A percentile compares a stretch with the other conserved stretches of the same genome.
phyloP scores from a whole-genome alignment of 2,888 invertebrate genomes.

The Tipula helvola region DNA sequence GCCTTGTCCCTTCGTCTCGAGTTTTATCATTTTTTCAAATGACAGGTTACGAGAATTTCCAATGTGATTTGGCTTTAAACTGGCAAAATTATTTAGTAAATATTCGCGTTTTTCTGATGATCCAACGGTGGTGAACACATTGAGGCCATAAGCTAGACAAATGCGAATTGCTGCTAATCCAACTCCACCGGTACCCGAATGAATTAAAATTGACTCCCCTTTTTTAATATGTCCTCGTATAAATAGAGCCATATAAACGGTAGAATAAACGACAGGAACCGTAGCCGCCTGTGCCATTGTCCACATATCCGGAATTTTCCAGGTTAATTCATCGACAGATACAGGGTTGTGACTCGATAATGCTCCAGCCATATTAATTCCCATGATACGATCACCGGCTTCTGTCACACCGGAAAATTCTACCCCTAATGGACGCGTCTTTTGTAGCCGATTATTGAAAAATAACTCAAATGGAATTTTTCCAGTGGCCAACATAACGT shows the following conservation, averaged over 20 bases:
- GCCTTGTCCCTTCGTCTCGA: slow-evolving; percentile 69
- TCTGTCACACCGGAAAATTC: slow-evolving; percentile 49
- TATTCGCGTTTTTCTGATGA: slow-evolving; percentile 51
- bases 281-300: slow-evolving; percentile 61
- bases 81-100: slow-evolving; percentile 41
- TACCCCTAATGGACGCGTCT: slow-evolving; percentile 55
- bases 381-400: slow-evolving; percentile 53
- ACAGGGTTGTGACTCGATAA: slow-evolving; percentile 39
- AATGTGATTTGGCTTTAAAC: slow-evolving; percentile 51
- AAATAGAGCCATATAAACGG: slow-evolving; percentile 44
- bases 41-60: slow-evolving; percentile 76
- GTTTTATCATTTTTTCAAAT: slow-evolving; percentile 76
- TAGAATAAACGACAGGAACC: slow-evolving; percentile 64
- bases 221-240: slow-evolving; percentile 26
- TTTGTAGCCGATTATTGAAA: slow-evolving; percentile 47
- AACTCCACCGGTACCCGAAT: slow-evolving; percentile 56
- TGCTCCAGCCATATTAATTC: slow-evolving; percentile 40
- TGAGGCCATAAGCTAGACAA: slow-evolving; percentile 49
- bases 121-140: slow-evolving; percentile 59
- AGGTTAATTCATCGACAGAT: slow-evolving; percentile 35
- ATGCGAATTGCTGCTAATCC: slow-evolving; percentile 68
- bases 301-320: slow-evolving; percentile 63
- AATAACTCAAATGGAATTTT: slow-evolving; percentile 74
- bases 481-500: slow-evolving; percentile 88
- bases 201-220: slow-evolving; percentile 38